These are phyloP conservation scores for Athetis lepigone DNA, from an alignment of 2,888 invertebrate genomes.

Conservation along the genomic window DNA sequence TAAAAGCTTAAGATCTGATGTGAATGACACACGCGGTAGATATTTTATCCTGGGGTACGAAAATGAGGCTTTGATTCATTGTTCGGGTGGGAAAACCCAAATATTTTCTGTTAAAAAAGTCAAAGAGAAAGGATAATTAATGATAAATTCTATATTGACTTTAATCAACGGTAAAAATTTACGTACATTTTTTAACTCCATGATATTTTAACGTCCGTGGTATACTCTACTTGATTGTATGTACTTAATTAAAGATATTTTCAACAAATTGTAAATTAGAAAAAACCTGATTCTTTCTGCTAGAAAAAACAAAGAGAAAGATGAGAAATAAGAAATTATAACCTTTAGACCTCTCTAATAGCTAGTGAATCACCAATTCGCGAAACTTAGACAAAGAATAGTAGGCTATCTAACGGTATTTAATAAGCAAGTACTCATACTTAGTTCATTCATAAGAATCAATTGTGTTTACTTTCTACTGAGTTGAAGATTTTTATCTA, in stretches of 20 bases:
- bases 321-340: neutral
- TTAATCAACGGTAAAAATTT: too few species aligned
- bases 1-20: neutral
- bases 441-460: neutral
- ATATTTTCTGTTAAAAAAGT: neutral
- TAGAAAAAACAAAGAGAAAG: neutral
- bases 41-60: neutral
- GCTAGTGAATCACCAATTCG: neutral
- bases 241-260: neutral
- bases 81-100: neutral
- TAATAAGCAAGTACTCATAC: neutral
- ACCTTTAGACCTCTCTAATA: neutral
- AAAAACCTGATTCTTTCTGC: neutral
- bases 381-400: neutral
- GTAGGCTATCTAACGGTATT: constrained; percentile 19
- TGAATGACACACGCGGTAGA: neutral
- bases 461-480: constrained; percentile 19
- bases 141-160: too few species aligned
- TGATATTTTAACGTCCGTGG: neutral
- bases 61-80: neutral
- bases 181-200: too few species aligned
- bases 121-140: neutral
- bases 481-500: constrained; percentile 15
- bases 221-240: neutral
- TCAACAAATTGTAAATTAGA: too few species aligned